Evolutionary conservation across 2,888 invertebrate species (phyloP), one percentile per base, ranked within the genome.

Genomic region (Volucella bombylans): DNA sequence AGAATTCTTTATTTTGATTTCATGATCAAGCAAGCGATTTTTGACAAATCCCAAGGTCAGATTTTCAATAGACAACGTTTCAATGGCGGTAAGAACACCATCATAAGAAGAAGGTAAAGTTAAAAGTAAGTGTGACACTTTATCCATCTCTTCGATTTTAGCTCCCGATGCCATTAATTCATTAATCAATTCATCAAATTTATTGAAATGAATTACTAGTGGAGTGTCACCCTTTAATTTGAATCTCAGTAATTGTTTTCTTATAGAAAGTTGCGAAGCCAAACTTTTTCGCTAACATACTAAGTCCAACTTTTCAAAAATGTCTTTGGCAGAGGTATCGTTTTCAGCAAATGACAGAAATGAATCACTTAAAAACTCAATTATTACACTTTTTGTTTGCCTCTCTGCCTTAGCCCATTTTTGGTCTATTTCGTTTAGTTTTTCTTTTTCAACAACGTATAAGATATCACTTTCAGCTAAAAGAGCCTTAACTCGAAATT

Each of bases 11-110:
- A 74, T n/a, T 57, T 62, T 73, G 2, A 64, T 39, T 55, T 79
- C 65, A 31, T 86, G 55, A 18, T 89, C 87, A 11, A 88, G 72
- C 12, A 89, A 71, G 81, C 87, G 77, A 4, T 87, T 89, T 87
- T 90, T 90, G 3, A 90, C 90, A 83, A 90, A 90, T 9, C 86
- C 88, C 12, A 90, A 76, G 0, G 88, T 90, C 64, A 90, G 77
- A 74, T 78, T 61, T 11, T 89, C 89, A 72, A 90, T 89, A 0
- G 88, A 79, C 45, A 91, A 80, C 0, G 90, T 90, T 86, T 90
- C 90, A 0, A 91, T 87, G 0, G 90, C 90, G 6, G 90, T 90
- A n/a, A 90, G 87, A 1, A 90, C 87, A 2, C 89, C 89, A 77
- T 90, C 89, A 83, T 90, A 90, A n/a, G 85, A 68, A n/a, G 87